Conservation (phyloP, 2,888 invertebrate species). For the Lomographa bimaculata region DNA sequence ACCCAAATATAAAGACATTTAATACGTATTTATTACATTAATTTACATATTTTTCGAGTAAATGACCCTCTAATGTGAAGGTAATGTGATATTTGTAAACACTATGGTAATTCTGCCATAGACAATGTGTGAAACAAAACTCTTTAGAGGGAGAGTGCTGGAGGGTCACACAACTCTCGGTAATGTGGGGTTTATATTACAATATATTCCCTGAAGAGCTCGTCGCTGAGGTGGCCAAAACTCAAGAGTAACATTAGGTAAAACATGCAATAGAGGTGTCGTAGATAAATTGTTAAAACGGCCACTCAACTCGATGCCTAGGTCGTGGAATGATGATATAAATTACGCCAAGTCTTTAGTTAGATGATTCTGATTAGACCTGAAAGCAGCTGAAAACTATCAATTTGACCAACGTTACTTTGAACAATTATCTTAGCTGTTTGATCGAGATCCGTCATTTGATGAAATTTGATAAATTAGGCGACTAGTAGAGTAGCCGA, state of each 20-base stretch:
- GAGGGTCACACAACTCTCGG: constrained; percentile 4
- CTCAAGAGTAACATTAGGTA: not conserved
- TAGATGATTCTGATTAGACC: no score
- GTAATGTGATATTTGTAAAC: constrained; percentile 1
- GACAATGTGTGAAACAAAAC: not conserved
- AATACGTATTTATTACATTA: constrained; percentile 13
- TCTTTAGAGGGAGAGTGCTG: not conserved
- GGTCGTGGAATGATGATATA: no score
- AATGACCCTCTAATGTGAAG: constrained; percentile 2
- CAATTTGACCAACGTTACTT: no score
- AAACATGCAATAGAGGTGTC: no score
- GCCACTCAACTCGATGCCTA: no score
- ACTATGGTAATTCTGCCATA: not conserved
- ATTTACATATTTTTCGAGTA: constrained; percentile 8
- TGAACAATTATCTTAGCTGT: no score
- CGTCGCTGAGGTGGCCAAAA: constrained; percentile 8
- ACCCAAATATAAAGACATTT: constrained; percentile 10
- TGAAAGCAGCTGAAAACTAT: no score
- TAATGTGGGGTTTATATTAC: constrained; percentile 10
- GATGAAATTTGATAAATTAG: no score
- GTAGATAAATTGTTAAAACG: no score
- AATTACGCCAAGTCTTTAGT: no score
- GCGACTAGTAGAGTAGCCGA: no score
- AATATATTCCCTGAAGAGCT: not conserved
- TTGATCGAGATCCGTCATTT: no score